Evolutionary conservation across 2,113 vertebrate species (phyloP).

Genomic region (Eclectus roratus): DNA sequence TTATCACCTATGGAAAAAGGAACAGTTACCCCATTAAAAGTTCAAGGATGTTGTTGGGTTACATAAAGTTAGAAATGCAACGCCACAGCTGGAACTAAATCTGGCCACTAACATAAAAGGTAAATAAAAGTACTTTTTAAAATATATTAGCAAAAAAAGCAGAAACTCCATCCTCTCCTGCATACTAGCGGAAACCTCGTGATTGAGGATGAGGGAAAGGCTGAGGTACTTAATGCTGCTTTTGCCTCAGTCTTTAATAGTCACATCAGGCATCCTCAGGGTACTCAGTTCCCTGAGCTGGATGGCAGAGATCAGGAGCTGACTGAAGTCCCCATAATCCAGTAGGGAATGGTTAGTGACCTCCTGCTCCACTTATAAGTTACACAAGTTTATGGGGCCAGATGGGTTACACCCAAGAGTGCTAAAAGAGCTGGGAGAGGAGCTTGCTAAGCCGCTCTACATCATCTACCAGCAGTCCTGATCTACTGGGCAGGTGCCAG

Average conservation of each 20-base stretch:
- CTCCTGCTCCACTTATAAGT: neutral
- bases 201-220: neutral
- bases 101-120: neutral
- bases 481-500: neutral
- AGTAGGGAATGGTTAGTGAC: neutral
- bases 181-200: neutral
- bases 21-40: neutral
- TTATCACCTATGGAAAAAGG: neutral
- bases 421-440: neutral
- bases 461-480: neutral
- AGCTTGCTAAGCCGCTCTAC: neutral
- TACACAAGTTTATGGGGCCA: neutral
- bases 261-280: neutral
- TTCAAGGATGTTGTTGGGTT: neutral
- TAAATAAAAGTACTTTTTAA: neutral
- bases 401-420: neutral
- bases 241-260: neutral
- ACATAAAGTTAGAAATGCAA: neutral
- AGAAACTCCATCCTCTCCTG: neutral
- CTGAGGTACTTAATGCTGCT: neutral
- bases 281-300: neutral
- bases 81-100: neutral
- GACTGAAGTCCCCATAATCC: neutral
- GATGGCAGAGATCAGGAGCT: neutral
- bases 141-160: neutral